phyloP scores from a whole-genome alignment of 1,140 invertebrate species.

The Phymastichus coffea region DNA sequence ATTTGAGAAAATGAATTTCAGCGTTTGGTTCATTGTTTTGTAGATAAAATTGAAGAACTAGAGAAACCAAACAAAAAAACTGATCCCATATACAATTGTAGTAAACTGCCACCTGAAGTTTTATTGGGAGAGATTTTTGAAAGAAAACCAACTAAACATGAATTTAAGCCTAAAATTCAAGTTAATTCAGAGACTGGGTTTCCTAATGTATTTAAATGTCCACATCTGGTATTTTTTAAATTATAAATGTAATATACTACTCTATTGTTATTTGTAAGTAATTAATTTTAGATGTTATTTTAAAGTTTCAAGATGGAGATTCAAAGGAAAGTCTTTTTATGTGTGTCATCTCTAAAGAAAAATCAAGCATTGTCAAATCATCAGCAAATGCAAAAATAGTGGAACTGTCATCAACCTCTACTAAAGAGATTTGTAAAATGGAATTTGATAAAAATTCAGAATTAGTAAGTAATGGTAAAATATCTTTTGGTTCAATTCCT shows the following conservation, averaged over 20 bases:
- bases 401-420: not conserved
- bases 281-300: slow-evolving; percentile 17
- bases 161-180: slow-evolving; percentile 31
- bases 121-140: slow-evolving; percentile 65
- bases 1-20: slow-evolving; percentile 53
- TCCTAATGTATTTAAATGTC: slow-evolving; percentile 40
- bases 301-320: slow-evolving; percentile 23
- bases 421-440: too few species aligned
- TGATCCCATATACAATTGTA: slow-evolving; percentile 57
- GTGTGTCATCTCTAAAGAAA: slow-evolving; percentile 28
- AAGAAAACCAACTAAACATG: slow-evolving; percentile 48
- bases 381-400: not conserved
- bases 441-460: too few species aligned
- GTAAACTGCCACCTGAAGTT: slow-evolving; percentile 50
- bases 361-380: not conserved
- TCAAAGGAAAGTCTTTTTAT: slow-evolving; percentile 38
- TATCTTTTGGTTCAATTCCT: too few species aligned
- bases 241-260: not conserved
- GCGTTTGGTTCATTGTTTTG: slow-evolving; percentile 26
- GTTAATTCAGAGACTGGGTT: slow-evolving; percentile 33
- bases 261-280: slow-evolving; percentile 1
- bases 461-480: too few species aligned
- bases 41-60: slow-evolving; percentile 28
- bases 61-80: too few species aligned
- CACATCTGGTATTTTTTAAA: slow-evolving; percentile 5